Evolutionary conservation across 2,888 invertebrate species (phyloP), one percentile per base, ranked within the genome.

Genomic region (Lacanobia wlatinum): DNA sequence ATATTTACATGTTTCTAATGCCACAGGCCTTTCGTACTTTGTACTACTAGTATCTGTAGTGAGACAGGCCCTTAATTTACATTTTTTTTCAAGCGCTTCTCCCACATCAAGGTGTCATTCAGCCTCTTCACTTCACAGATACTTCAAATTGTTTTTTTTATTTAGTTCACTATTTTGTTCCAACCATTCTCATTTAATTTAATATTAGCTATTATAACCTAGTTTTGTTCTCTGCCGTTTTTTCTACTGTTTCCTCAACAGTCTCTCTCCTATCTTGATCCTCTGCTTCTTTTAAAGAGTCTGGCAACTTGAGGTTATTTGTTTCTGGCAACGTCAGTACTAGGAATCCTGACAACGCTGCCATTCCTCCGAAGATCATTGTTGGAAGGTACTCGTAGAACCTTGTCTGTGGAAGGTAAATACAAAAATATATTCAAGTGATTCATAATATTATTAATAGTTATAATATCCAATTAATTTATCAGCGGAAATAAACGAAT

Each of bases 281-380:
- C 76, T 96, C 93, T 0, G 97, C 97, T 79, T 97, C 97, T 76
- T 96, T 94, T 23, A 97, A 90, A 0, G 97, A 97, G 78, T 97
- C 97, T 34, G 97, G 97, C 53, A 97, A 88, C 70, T 96, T 96
- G 60, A 94, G 90, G 80, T 97, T 97, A 71, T 97, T 96, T 18
- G 97, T 97, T 88, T 97, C 97, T 9, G 97, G 97, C 70, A 97
- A 94, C 0, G 96, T 92, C 9, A 97, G 92, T 0, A 97, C 96
- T 0, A 97, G 90, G 60, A 96, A 88, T 0, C 96, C 97, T 9
- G 97, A 96, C 60, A 96, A 73, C 0, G 96, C 94, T 2, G 97
- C 96, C 93, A 96, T 96, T 18, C 90, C 87, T 0, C 97, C 97
- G 78, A 97, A 97, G 6, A 97, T 87, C 77, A 97, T 95, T 8